Evolutionary conservation across 2,888 invertebrate species (phyloP), one percentile per base, ranked within the genome.

Genomic region (Hemistola chrysoprasaria): DNA sequence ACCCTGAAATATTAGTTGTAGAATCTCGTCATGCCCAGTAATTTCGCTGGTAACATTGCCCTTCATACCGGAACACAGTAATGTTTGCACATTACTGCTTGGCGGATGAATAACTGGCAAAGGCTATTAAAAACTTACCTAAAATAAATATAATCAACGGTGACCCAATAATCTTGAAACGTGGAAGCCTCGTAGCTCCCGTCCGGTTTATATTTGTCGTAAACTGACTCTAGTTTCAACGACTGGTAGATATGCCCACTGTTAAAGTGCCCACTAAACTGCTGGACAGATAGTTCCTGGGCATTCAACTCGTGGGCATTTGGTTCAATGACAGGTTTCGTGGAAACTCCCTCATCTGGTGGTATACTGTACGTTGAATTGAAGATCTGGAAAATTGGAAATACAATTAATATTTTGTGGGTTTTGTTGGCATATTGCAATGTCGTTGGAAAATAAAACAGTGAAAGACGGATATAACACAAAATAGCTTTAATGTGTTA

Each of bases 131-230:
- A n/a, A 9, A 72, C 53, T 43, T 79, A 93, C 91, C 92, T 93
- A 57, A 95, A 97, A 75, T 97, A 97, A 46, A 98, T 97, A 69
- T 97, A 98, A 81, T 98, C 98, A 0, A 98, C 97, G 0, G 93
- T 94, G 35, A 93, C 78, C 94, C 95, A 95, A 28, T 80, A 69
- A 32, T 92, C 83, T 62, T 97, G 97, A 71, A 90, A 92, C 0
- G 97, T 96, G 3, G 97, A 95, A 0, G 93, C 95, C 64, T 93
- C 94, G 0, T 37, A 41, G 28, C 80, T 73, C 1, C 80, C 81
- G 8, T 81, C 66, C 0, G 58, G 40, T 36, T 86, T 80, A 21
- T 59, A 60, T 59, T 92, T 92, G 16, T 84, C 68, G 70, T 96
- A 96, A 0, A 92, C 93, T 1, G 96, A 95, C 20, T 78, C 65